Evolutionary conservation across 2,113 vertebrate genomes (phyloP).

Genomic region (Boleophthalmus pectinirostris): DNA sequence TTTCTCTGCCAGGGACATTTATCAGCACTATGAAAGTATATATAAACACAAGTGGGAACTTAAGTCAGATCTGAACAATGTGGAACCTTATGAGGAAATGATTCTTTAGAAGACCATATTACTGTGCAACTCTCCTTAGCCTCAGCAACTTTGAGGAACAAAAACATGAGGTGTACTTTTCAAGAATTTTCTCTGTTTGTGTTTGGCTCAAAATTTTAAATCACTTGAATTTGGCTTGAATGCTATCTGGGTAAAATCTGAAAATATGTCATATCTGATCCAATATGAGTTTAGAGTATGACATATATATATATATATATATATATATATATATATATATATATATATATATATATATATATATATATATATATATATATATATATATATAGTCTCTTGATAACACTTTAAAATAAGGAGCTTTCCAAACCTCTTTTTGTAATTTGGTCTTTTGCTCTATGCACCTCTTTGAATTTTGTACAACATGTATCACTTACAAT

Average conservation of each 20-base stretch:
- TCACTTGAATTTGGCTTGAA: slow-evolving; percentile 32
- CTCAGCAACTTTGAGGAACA: slow-evolving; percentile 44
- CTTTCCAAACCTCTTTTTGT: slow-evolving; percentile 59
- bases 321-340: no score
- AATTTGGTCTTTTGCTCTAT: slow-evolving; percentile 36
- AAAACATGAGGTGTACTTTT: slow-evolving; percentile 34
- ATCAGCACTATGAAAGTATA: slow-evolving; percentile 39
- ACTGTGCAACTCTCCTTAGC: slow-evolving; percentile 39
- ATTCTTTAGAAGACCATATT: slow-evolving; percentile 30
- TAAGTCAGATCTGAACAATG: slow-evolving; percentile 46
- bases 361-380: no score
- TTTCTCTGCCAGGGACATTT: slow-evolving; percentile 47
- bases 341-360: no score
- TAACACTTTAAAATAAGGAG: no score
- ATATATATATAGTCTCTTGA: no score
- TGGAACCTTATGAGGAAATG: slow-evolving; percentile 30
- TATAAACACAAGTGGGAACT: slow-evolving; percentile 33
- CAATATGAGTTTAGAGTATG: slow-evolving; percentile 25
- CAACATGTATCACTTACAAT: slow-evolving; percentile 49
- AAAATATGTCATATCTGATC: slow-evolving; percentile 28
- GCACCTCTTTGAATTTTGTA: slow-evolving; percentile 33
- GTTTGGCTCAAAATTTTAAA: slow-evolving; percentile 37
- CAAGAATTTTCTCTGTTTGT: slow-evolving; percentile 38
- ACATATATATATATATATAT: no score
- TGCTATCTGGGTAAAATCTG: not conserved